Conservation (phyloP, 2,113 vertebrate genomes). For the Sceloporus undulatus region DNA sequence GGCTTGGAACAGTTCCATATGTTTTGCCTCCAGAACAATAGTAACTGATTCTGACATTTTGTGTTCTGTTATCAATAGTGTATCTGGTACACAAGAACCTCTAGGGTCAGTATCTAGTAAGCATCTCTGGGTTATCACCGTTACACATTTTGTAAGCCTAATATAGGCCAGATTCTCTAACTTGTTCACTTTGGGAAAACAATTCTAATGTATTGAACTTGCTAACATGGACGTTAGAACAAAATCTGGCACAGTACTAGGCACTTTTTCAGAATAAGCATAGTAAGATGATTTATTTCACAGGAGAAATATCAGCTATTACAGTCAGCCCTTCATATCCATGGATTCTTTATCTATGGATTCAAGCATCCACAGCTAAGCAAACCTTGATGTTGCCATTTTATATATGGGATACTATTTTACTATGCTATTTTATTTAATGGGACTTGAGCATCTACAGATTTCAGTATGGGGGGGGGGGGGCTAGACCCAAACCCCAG, state of each 20-base stretch:
- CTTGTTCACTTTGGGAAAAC: background rate
- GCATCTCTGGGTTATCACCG: background rate
- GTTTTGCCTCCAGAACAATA: background rate
- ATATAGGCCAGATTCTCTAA: background rate
- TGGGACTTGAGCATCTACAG: no score
- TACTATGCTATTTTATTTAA: no score
- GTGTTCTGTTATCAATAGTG: background rate
- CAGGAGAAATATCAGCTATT: background rate
- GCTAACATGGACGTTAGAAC: background rate
- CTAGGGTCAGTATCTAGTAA: background rate
- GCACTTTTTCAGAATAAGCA: background rate
- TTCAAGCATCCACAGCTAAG: no score
- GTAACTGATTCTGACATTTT: background rate
- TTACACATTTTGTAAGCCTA: background rate
- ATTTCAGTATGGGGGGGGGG: no score
- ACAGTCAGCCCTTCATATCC: no score
- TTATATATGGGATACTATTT: no score
- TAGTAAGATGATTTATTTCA: background rate
- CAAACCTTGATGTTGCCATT: no score
- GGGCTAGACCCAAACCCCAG: no score
- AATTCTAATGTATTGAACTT: background rate
- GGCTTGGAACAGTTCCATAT: background rate
- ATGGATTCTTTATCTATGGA: no score
- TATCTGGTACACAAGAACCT: background rate
- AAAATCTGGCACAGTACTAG: background rate